These are phyloP conservation scores for Proterorhinus semilunaris DNA, from an alignment of 2,113 vertebrate species.

Conservation along the genomic window DNA sequence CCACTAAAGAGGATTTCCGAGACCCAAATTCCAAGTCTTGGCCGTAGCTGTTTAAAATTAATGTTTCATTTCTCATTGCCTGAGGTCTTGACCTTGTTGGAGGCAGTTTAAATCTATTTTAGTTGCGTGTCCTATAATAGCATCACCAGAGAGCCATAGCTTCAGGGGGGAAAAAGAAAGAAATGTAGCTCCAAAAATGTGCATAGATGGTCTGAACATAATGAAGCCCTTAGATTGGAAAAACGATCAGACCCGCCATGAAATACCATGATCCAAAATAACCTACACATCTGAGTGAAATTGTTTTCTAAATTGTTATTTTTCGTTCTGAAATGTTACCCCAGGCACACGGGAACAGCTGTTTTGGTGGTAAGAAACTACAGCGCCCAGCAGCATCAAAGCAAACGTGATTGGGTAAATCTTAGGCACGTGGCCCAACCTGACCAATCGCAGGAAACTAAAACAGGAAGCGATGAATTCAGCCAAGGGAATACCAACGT, in stretches of 20 bases:
- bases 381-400: slow-evolving; percentile 21
- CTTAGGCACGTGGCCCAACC: slow-evolving; percentile 17
- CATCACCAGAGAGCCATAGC: neutral
- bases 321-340: too few species aligned
- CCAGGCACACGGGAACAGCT: neutral
- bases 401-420: slow-evolving; percentile 33
- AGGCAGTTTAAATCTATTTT: neutral
- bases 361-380: slow-evolving; percentile 34
- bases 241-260: too few species aligned
- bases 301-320: too few species aligned
- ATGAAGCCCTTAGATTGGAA: neutral
- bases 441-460: slow-evolving; percentile 29
- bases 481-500: slow-evolving; percentile 20
- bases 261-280: too few species aligned
- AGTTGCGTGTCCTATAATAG: neutral
- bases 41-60: slow-evolving; percentile 6
- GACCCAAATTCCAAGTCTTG: slow-evolving; percentile 22
- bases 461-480: slow-evolving; percentile 50
- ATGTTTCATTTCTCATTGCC: neutral
- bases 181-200: neutral
- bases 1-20: slow-evolving; percentile 39
- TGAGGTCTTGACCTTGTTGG: neutral
- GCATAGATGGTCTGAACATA: neutral
- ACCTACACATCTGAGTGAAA: too few species aligned
- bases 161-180: neutral